A percentile compares a stretch with the other conserved stretches of the same genome.
Conservation (phyloP, 1,140 invertebrate genomes). For the Caenorhabditis inopinata region DNA sequence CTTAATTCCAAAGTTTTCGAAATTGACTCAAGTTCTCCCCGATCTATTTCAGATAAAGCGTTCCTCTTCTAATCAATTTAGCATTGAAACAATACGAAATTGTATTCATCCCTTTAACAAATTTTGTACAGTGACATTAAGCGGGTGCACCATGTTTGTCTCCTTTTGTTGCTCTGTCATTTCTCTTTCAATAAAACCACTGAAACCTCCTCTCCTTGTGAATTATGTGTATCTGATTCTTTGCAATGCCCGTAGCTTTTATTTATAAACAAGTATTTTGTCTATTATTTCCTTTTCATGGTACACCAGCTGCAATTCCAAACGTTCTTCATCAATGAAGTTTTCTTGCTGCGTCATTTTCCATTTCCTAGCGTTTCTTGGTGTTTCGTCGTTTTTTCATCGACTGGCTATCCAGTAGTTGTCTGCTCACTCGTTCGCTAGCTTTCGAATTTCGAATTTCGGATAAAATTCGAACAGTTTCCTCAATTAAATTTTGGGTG, state of each 20-base stretch:
- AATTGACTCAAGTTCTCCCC: not conserved
- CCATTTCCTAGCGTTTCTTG: not conserved
- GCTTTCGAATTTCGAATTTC: too few species aligned
- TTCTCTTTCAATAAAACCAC: not conserved
- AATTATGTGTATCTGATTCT: not conserved
- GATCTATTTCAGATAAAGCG: not conserved
- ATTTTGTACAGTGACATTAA: not conserved
- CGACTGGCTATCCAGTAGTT: slow-evolving; percentile 31
- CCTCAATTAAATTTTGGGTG: not conserved
- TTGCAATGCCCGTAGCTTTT: not conserved
- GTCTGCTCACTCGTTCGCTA: too few species aligned
- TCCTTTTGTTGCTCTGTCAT: not conserved
- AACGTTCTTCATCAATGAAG: too few species aligned
- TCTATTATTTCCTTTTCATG: not conserved
- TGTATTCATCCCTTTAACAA: not conserved
- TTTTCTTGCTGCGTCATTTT: too few species aligned
- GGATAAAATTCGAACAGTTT: too few species aligned
- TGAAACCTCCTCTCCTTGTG: not conserved
- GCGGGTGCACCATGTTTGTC: not conserved
- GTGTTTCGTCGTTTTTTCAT: not conserved
- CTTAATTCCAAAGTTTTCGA: not conserved
- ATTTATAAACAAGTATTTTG: too few species aligned
- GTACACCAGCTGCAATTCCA: not conserved
- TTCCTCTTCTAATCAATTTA: too few species aligned
- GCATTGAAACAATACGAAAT: not conserved